Base-by-base conservation (phyloP, 2,888 invertebrate species). In the Crepidodera aurea region DNA sequence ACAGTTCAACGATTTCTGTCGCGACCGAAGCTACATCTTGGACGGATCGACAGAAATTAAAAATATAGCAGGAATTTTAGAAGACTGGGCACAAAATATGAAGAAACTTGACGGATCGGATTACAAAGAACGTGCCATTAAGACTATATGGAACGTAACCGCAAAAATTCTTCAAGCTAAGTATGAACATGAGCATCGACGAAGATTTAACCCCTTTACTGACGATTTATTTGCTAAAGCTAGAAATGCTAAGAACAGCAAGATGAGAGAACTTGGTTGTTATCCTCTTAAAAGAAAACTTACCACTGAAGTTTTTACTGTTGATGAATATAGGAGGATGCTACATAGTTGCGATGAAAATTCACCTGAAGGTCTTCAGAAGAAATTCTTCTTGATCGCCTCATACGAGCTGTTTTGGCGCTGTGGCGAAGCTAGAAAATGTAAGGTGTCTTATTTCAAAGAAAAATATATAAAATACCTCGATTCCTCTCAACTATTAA, bases 331-430 rank as follows among this genome's bases (percentile, higher is more conserved):
- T 19, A 27, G 13, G n/a, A 27, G 13, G 2, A 48, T 48, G 48
- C 16, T 63, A 25, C 34, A 55, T 7, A n/a, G 37, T 19, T 59
- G 58, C 8, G 40, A 67, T 56, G 63, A 63, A 57, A 56, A 66
- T 1, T 53, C 59, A 1, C 64, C 65, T 13, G 63, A 59, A 40
- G 65, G 80, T 2, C 65, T 79, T 34, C 79, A 80, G 13, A 81
- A 81, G 58, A 80, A 81, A 67, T 79, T 82, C 80, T 37, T 51
- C 15, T 18, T 46, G 1, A 58, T 65, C 8, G 53, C 55, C 12
- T 19, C 53, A 1, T 8, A 51, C 8, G 61, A 65, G 25, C 13
- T 62, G 8, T 44, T 57, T n/a, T 64, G 64, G 61, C 27, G 53
- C 2, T 3, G 60, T 18, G 50, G 46, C 2, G 50, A 56, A 46